Base-by-base conservation (phyloP, 1,140 invertebrate genomes). In the Plectrocnemia conspersa region DNA sequence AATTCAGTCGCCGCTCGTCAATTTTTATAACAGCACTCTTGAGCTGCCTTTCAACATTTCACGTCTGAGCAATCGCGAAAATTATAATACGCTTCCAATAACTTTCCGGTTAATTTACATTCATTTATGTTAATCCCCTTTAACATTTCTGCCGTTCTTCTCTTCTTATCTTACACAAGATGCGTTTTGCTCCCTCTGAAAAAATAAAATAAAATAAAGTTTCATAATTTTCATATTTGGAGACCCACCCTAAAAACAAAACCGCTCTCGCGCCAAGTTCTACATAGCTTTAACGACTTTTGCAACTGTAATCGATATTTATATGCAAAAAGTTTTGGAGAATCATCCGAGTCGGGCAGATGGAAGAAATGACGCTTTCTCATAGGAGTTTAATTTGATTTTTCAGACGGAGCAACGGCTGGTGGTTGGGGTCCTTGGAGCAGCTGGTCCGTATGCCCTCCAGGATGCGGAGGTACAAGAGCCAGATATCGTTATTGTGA, bases 351-450 rank as follows among this genome's bases (percentile, higher is more conserved):
- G n/a, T n/a, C n/a, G n/a, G n/a, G n/a, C n/a, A n/a, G n/a, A n/a
- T n/a, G n/a, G n/a, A n/a, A n/a, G n/a, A n/a, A n/a, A n/a, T n/a
- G n/a, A n/a, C n/a, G n/a, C n/a, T n/a, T n/a, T n/a, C n/a, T n/a
- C n/a, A n/a, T 42, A 18, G 2, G 21, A 40, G 9, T 40, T 42
- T 3, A 5, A 9, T 44, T 24, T 2, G 32, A 10, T 29, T 13
- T 60, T 65, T 1, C 63, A 89, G 86, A 88, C 55, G 75, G 75
- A 2, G 74, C 77, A 56, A 68, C 77, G 59, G 72, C 81, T 1
- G 89, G 87, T 2, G 85, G 84, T 6, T 91, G 89, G 89, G 89
- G 86, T 52, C 70, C 82, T 32, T 92, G 89, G 89, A 89, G 86
- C 11, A 77, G 82, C 0, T 91, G 89, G 63, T 88, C 87, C 0